phyloP scores from a whole-genome alignment of 2,113 vertebrate species.

The Dendropsophus ebraccatus region DNA sequence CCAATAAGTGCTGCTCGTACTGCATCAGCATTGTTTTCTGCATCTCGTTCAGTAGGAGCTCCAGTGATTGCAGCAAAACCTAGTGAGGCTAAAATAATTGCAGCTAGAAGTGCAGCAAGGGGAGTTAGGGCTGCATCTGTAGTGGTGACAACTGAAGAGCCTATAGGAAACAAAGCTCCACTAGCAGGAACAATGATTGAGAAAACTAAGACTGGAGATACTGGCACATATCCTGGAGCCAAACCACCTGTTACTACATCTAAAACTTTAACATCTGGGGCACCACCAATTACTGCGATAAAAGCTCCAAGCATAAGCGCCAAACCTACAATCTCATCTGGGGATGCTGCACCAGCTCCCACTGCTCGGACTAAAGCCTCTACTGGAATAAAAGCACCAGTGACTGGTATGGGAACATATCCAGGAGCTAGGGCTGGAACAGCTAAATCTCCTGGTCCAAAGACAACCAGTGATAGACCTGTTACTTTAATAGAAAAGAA shows the following conservation, averaged over 20 bases:
- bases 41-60: slow-evolving; percentile 41
- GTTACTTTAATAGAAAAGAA: slow-evolving; percentile 42
- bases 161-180: background rate
- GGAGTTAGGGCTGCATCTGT: slow-evolving; percentile 12
- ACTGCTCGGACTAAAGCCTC: slow-evolving; percentile 15
- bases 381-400: slow-evolving; percentile 27
- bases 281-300: slow-evolving; percentile 6
- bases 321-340: background rate
- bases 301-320: slow-evolving; percentile 23
- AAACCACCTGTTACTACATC: slow-evolving; percentile 27
- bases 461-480: slow-evolving; percentile 25
- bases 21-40: slow-evolving; percentile 53
- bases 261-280: slow-evolving; percentile 20
- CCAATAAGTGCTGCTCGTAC: slow-evolving; percentile 53
- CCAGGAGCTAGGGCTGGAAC: slow-evolving; percentile 47
- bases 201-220: slow-evolving; percentile 35
- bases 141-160: background rate
- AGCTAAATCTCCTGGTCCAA: slow-evolving; percentile 13
- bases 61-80: slow-evolving; percentile 41
- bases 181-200: background rate
- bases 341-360: background rate
- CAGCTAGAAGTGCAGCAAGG: slow-evolving; percentile 40
- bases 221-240: slow-evolving; percentile 46
- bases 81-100: slow-evolving; percentile 54
- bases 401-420: slow-evolving; percentile 51